Conservation (phyloP, 2,113 vertebrate species). For the Salvelinus fontinalis region DNA sequence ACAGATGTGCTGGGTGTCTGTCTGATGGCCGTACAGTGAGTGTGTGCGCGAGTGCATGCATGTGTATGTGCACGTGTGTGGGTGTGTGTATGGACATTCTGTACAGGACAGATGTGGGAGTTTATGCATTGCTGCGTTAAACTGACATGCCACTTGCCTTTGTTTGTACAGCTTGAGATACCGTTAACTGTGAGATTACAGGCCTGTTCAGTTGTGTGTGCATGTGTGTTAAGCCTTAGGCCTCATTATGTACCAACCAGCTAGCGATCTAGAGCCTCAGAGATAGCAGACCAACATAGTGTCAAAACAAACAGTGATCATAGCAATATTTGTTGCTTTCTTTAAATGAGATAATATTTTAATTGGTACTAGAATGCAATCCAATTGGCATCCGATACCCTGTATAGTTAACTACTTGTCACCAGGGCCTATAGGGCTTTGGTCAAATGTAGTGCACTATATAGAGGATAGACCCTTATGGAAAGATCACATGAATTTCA, state of each 20-base stretch:
- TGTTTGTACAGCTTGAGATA: slow-evolving; percentile 55
- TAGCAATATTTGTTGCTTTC: too few relatives aligned
- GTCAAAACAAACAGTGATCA: background rate
- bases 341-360: too few relatives aligned
- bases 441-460: too few relatives aligned
- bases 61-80: background rate
- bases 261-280: background rate
- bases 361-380: background rate
- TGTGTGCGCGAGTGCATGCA: background rate
- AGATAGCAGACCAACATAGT: background rate
- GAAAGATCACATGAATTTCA: too few relatives aligned
- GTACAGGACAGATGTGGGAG: slow-evolving; percentile 34
- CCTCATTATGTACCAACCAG: background rate
- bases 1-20: background rate
- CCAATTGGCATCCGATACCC: background rate
- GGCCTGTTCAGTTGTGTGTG: background rate
- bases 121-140: slow-evolving; percentile 39
- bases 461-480: too few relatives aligned
- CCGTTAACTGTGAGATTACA: background rate
- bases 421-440: too few relatives aligned
- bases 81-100: slow-evolving; percentile 1
- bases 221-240: background rate
- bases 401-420: too few relatives aligned
- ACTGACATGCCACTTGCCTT: slow-evolving; percentile 39
- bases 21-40: background rate